Conservation (phyloP, 1,140 invertebrate species). For the Drosophila burlai region DNA sequence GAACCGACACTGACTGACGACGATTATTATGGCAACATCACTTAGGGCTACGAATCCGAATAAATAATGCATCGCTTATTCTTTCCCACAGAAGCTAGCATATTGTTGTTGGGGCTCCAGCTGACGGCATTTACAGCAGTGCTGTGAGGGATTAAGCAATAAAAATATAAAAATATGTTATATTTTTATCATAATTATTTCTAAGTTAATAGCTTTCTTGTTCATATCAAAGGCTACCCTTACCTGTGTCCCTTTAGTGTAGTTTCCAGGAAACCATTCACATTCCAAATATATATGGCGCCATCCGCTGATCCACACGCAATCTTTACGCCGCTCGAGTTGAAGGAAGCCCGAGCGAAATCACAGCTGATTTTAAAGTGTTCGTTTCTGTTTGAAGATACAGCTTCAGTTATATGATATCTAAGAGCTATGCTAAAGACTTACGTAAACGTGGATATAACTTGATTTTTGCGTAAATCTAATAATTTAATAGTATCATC, state of each 20-base stretch:
- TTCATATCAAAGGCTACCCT: constrained; percentile 85
- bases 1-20: constrained; percentile 32
- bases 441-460: constrained; percentile 95
- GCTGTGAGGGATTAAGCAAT: constrained; percentile 86
- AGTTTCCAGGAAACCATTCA: constrained; percentile 91
- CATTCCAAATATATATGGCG: constrained; percentile 96
- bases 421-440: constrained; percentile 51
- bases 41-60: constrained; percentile 87
- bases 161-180: not conserved
- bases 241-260: constrained; percentile 95
- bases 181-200: constrained; percentile 30
- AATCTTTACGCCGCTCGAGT: constrained; percentile 94
- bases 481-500: constrained; percentile 98
- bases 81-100: constrained; percentile 94
- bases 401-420: too few relatives aligned
- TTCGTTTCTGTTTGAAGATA: constrained; percentile 90
- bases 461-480: constrained; percentile 97
- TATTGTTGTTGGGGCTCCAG: constrained; percentile 95
- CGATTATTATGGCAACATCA: constrained; percentile 41
- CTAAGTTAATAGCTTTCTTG: not conserved
- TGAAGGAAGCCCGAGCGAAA: constrained; percentile 96
- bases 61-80: constrained; percentile 94
- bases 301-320: constrained; percentile 96
- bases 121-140: constrained; percentile 94
- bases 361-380: constrained; percentile 98